Evolutionary conservation across 2,113 vertebrate species (phyloP).

Genomic region (Malurus cyaneus): DNA sequence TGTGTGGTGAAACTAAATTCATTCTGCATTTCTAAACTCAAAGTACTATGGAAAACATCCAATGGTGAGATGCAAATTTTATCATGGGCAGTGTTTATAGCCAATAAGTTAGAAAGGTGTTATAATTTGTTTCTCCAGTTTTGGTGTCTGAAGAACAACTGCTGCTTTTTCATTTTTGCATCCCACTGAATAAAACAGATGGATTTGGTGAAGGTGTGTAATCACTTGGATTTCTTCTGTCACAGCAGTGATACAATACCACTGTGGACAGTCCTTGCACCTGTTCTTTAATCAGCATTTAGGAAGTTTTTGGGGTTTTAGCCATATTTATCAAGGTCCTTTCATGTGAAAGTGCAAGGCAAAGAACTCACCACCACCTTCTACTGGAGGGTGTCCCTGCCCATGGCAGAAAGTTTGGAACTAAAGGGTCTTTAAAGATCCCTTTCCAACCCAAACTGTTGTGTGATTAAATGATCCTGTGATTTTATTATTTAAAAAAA

Average conservation of each 20-base stretch:
- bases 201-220: neutral
- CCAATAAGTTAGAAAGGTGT: neutral
- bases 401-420: neutral
- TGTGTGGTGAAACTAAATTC: neutral
- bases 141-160: neutral
- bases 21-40: neutral
- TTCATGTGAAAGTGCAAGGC: neutral
- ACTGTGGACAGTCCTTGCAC: neutral
- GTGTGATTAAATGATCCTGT: neutral
- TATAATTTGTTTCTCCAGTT: neutral
- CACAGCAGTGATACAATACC: neutral
- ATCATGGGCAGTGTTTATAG: neutral
- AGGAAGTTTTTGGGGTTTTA: neutral
- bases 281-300: neutral
- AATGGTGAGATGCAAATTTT: neutral
- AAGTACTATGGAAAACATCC: neutral
- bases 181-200: neutral
- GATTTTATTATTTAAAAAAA: neutral
- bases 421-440: neutral
- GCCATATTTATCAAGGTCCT: neutral
- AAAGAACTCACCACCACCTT: neutral
- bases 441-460: neutral
- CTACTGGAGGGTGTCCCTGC: neutral
- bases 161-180: neutral
- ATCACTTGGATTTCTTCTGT: neutral